These are phyloP conservation scores for Cydia splendana DNA, from an alignment of 1,140 invertebrate species.

Conservation along the genomic window DNA sequence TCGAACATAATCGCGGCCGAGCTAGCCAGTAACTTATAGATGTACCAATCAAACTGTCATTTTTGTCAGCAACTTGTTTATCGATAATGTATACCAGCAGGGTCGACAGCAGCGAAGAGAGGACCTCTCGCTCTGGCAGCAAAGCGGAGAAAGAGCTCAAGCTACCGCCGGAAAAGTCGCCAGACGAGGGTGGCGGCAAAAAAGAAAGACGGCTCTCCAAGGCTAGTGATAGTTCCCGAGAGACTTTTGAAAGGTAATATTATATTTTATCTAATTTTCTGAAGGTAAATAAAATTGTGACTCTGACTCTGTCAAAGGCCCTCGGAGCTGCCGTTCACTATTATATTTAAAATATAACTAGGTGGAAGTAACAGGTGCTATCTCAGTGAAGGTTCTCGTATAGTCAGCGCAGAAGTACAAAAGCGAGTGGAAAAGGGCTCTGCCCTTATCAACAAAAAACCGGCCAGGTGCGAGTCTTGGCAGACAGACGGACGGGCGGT, in stretches of 20 bases:
- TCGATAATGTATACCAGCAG: neutral
- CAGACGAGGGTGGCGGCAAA: conserved; percentile 56
- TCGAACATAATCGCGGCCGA: too few species aligned
- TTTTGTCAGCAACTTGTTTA: neutral
- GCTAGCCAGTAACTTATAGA: too few species aligned
- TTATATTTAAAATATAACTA: neutral
- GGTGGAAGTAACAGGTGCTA: too few species aligned
- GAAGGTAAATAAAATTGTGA: neutral
- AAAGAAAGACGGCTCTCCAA: conserved; percentile 59
- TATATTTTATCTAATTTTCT: neutral
- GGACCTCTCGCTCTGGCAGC: conserved; percentile 52
- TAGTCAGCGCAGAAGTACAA: too few species aligned
- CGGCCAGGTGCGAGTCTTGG: too few species aligned
- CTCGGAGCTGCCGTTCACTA: neutral
- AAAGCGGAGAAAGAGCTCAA: conserved; percentile 65
- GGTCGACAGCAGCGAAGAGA: conserved; percentile 48
- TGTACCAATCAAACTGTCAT: too few species aligned
- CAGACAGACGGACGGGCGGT: too few species aligned
- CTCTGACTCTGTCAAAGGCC: too few species aligned
- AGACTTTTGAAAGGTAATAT: conserved; percentile 64
- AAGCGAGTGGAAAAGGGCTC: too few species aligned
- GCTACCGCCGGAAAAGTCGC: conserved; percentile 66
- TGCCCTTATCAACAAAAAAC: too few species aligned
- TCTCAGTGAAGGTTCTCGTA: too few species aligned
- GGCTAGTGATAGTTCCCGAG: conserved; percentile 64